Evolutionary conservation across 2,888 invertebrate species (phyloP).

Genomic region (Cosmia trapezina): DNA sequence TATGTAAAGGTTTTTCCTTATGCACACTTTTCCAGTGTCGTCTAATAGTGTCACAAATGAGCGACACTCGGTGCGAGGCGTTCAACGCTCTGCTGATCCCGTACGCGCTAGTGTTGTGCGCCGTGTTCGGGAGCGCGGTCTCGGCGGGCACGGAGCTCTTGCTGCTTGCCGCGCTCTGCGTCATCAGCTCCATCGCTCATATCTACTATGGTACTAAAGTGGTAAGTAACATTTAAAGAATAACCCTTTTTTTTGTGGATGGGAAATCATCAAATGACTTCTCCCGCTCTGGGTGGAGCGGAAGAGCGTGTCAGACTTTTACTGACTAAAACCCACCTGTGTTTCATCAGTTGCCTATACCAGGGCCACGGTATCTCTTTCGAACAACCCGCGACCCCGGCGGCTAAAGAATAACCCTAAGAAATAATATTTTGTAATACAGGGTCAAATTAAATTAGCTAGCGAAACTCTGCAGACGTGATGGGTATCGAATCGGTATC

Average conservation of each 20-base stretch:
- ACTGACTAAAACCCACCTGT: too few species aligned
- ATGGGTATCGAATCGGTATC: too few species aligned
- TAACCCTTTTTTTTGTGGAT: too few species aligned
- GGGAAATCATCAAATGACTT: too few species aligned
- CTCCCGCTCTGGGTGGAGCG: too few species aligned
- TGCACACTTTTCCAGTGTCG: conserved; percentile 95
- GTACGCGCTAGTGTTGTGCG: conserved; percentile 86
- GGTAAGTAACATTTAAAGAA: conserved; percentile 90
- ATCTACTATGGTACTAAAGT: conserved; percentile 97
- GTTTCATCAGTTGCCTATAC: too few species aligned
- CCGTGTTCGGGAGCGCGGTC: conserved; percentile 78
- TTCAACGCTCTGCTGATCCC: conserved; percentile 93
- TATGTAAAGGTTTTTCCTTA: too few species aligned
- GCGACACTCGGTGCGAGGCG: conserved; percentile 96
- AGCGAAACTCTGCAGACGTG: too few species aligned
- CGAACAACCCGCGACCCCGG: too few species aligned
- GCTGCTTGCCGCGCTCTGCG: conserved; percentile 93
- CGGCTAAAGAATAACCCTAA: background rate
- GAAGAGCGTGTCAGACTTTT: too few species aligned
- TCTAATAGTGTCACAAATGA: conserved; percentile 99
- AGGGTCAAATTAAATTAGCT: too few species aligned
- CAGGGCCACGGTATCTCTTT: too few species aligned
- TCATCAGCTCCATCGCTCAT: conserved; percentile 94
- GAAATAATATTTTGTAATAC: background rate
- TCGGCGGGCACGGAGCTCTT: conserved; percentile 91